Conservation (phyloP, 2,113 vertebrate genomes). For the Callithrix jacchus region DNA sequence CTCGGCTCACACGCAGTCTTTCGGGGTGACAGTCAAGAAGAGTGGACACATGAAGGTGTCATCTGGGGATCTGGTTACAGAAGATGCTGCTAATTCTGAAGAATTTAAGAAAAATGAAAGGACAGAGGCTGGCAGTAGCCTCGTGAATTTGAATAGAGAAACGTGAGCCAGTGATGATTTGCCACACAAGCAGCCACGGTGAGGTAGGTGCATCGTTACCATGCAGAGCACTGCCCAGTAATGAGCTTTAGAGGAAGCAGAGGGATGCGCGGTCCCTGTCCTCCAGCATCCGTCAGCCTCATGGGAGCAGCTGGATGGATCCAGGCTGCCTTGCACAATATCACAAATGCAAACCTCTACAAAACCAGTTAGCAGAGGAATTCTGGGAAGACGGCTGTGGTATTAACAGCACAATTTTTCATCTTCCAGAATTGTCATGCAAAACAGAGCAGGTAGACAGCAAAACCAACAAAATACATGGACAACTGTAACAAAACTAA, state of each 20-base stretch:
- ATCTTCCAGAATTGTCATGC: neutral
- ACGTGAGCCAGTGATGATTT: neutral
- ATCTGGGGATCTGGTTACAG: neutral
- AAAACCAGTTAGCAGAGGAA: neutral
- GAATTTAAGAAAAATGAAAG: neutral
- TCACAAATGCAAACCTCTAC: neutral
- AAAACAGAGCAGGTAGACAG: neutral
- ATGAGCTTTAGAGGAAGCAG: neutral
- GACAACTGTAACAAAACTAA: neutral
- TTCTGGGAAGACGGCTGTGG: neutral
- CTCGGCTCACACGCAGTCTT: neutral
- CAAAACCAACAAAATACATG: neutral
- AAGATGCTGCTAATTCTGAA: constrained; percentile 11
- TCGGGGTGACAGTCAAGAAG: neutral
- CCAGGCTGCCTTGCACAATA: neutral
- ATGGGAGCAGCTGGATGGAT: neutral
- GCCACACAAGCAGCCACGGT: neutral
- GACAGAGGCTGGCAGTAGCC: neutral
- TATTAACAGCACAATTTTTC: neutral
- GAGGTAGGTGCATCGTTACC: neutral
- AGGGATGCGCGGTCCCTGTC: neutral
- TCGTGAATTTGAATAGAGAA: neutral
- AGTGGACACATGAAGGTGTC: neutral
- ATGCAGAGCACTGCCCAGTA: neutral
- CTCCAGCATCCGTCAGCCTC: neutral